phyloP scores from a whole-genome alignment of 2,797 vertebrate genomes.

The Pteronotus mesoamericanus region DNA sequence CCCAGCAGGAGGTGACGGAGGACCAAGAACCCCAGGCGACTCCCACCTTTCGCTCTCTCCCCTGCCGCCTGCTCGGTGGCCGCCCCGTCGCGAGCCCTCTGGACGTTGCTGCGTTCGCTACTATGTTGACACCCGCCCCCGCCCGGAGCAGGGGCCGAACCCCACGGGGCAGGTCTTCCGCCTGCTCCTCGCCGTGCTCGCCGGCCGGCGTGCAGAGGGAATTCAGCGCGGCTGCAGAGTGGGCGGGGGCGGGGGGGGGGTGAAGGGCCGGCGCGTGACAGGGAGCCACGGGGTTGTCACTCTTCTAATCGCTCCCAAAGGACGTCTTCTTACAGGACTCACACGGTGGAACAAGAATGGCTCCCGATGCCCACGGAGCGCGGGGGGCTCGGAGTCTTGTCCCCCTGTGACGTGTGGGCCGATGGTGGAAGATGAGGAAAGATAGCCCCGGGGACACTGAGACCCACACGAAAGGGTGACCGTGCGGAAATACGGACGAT shows the following conservation, averaged over 20 bases:
- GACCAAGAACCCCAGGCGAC: rapidly evolving
- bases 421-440: rapidly evolving
- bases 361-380: too few relatives aligned
- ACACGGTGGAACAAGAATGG: rapidly evolving
- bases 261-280: rapidly evolving
- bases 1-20: too few relatives aligned
- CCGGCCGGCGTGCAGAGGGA: background rate
- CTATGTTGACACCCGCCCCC: background rate
- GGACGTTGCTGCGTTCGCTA: background rate
- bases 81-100: too few relatives aligned
- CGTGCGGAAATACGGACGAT: rapidly evolving
- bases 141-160: background rate
- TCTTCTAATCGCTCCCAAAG: rapidly evolving
- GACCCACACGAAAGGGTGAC: rapidly evolving
- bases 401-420: rapidly evolving
- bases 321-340: background rate
- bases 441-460: rapidly evolving
- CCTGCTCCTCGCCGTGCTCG: rapidly evolving
- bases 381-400: rapidly evolving
- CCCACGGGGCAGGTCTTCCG: background rate
- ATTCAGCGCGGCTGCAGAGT: rapidly evolving
- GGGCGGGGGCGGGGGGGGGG: rapidly evolving
- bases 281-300: rapidly evolving
- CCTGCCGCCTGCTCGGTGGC: rapidly evolving
- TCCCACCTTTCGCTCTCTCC: too few relatives aligned